phyloP scores from a whole-genome alignment of 2,113 vertebrate species.

The Macquaria ambigua region DNA sequence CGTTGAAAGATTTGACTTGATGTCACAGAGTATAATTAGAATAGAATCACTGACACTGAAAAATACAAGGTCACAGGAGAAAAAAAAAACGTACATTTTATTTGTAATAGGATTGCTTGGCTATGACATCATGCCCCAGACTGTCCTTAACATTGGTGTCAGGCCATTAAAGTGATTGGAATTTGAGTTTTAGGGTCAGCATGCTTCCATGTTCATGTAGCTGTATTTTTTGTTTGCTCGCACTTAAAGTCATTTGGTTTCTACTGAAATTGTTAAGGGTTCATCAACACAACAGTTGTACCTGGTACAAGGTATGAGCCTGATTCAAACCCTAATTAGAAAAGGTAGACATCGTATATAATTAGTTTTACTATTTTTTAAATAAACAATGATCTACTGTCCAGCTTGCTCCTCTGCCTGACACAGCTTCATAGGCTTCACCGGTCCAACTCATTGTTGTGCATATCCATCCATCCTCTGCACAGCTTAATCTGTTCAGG shows the following conservation, averaged over 20 bases:
- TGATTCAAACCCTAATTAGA: neutral
- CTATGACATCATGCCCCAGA: neutral
- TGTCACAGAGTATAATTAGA: constrained; percentile 3
- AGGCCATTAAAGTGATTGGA: constrained; percentile 1
- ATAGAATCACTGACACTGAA: neutral
- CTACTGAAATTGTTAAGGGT: neutral
- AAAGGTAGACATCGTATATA: too few species aligned
- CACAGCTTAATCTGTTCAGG: constrained; percentile 5
- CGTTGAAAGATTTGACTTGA: neutral
- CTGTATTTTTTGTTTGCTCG: neutral
- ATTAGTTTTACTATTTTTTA: too few species aligned
- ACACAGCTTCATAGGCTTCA: neutral
- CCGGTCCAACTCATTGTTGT: neutral
- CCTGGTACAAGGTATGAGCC: neutral
- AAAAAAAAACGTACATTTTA: neutral
- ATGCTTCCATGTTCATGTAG: neutral
- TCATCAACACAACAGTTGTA: neutral
- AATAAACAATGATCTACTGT: neutral
- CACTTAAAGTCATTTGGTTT: neutral
- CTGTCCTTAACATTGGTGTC: neutral
- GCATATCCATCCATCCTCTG: neutral
- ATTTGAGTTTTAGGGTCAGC: neutral
- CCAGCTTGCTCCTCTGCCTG: too few species aligned
- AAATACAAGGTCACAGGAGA: constrained; percentile 4
- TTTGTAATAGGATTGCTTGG: neutral